phyloP scores from a whole-genome alignment of 64 coral and sea anemone species.

The Actinia equina region DNA sequence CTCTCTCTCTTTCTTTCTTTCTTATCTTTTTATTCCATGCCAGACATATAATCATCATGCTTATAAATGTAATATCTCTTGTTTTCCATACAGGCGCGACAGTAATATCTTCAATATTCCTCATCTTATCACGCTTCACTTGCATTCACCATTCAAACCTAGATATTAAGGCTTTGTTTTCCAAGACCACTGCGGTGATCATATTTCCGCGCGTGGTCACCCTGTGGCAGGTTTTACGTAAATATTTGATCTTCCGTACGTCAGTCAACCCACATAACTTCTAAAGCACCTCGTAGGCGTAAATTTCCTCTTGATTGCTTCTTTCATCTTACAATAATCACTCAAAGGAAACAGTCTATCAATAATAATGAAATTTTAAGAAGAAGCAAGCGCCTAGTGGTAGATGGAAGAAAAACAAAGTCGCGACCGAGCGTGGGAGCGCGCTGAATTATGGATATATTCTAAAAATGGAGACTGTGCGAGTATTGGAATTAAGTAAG shows the following conservation, averaged over 20 bases:
- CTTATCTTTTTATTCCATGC: too few relatives aligned
- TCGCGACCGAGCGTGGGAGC: neutral
- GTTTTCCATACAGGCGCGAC: neutral
- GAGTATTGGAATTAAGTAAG: neutral
- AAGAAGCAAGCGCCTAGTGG: neutral
- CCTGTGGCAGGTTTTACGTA: neutral
- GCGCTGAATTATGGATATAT: conserved; percentile 1
- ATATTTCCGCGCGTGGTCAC: conserved; percentile 1
- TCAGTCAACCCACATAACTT: conserved; percentile 5
- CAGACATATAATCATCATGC: too few relatives aligned
- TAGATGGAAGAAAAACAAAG: neutral
- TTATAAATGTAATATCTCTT: neutral
- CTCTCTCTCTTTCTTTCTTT: too few relatives aligned
- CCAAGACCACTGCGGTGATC: neutral
- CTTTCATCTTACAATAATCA: conserved; percentile 5
- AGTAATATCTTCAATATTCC: neutral
- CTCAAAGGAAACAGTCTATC: conserved; percentile 9
- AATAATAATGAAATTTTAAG: neutral
- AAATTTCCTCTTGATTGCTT: conserved; percentile 9
- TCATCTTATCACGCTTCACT: neutral
- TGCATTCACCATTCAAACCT: neutral
- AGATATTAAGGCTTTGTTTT: neutral
- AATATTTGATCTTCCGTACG: neutral
- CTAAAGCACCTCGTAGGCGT: neutral
- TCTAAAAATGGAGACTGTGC: neutral